A percentile compares a stretch with the other conserved stretches of the same genome.
Evolutionary conservation across 1,140 invertebrate genomes (phyloP).

Genomic region (Bombus superbus): DNA sequence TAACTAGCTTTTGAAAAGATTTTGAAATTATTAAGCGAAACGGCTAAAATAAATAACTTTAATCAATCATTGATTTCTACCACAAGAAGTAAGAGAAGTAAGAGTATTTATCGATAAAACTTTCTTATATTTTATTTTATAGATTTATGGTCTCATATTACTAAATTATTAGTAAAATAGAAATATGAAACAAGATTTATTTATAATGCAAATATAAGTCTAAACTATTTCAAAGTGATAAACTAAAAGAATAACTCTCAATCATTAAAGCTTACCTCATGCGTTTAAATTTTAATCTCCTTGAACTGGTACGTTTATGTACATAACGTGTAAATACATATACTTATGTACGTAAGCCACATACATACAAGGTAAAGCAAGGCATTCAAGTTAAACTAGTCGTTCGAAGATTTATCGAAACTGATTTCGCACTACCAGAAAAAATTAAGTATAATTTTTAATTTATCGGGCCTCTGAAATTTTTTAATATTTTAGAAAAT

Average conservation of each 20-base stretch:
- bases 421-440: background rate
- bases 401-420: too few relatives aligned
- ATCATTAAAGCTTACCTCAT: background rate
- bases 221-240: background rate
- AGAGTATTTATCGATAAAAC: background rate
- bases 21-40: too few relatives aligned
- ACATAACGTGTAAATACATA: background rate
- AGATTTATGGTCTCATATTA: background rate
- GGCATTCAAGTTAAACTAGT: background rate
- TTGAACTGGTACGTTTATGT: background rate
- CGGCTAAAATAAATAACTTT: background rate
- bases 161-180: background rate
- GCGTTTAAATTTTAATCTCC: slow-evolving; percentile 9
- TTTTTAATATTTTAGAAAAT: background rate
- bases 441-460: too few relatives aligned
- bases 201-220: background rate
- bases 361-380: background rate
- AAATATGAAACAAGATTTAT: background rate
- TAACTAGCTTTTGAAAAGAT: background rate
- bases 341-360: background rate
- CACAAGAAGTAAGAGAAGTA: too few relatives aligned
- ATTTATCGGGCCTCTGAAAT: background rate
- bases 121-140: background rate
- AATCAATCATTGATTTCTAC: background rate
- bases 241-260: background rate